Evolutionary conservation across 2,888 invertebrate genomes (phyloP), one percentile per base, ranked within the genome.

Genomic region (Phymatocera aterrima): DNA sequence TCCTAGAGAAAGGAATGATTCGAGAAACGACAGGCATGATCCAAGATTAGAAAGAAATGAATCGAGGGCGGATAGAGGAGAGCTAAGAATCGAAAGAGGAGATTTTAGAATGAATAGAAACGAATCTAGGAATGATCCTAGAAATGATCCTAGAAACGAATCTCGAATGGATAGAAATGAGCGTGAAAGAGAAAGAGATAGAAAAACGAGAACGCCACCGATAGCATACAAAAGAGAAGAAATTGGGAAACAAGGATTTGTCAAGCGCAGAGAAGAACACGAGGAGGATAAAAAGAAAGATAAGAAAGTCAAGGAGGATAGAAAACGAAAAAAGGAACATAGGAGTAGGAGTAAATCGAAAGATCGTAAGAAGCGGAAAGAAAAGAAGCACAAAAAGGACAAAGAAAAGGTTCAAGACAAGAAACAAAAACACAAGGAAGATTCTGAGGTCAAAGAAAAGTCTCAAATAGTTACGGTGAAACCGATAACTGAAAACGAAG

Each of bases 351-450:
- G 88, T 81, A 86, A 90, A 85, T 87, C 89, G 0, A 84, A 87
- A 80, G 88, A 90, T 78, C 84, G 89, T 72, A 88, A 88, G 80
- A 87, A 87, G 74, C 85, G 88, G 78, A 92, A 91, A 75, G 92
- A 92, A 10, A 92, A 91, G 85, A 92, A 92, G 79, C 89, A 90
- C 65, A 92, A 91, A 81, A 90, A 89, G 72, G 92, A 92, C 43
- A 91, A 91, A 77, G 87, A 88, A 3, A 89, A 85, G 82, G 85
- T 80, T 70, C 87, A 85, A 72, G 89, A 90, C 40, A 90, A 87
- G 81, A 91, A 90, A 80, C 88, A 87, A 60, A 91, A 91, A 82
- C 90, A 89, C 79, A 88, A 90, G 78, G 88, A 85, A 43, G 83
- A 85, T 43, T 70, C 78, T 3, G 48, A 80, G n/a, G 57, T 68